Evolutionary conservation across 2,888 invertebrate species (phyloP).

Genomic region (Xanthorhoe spadicearia): DNA sequence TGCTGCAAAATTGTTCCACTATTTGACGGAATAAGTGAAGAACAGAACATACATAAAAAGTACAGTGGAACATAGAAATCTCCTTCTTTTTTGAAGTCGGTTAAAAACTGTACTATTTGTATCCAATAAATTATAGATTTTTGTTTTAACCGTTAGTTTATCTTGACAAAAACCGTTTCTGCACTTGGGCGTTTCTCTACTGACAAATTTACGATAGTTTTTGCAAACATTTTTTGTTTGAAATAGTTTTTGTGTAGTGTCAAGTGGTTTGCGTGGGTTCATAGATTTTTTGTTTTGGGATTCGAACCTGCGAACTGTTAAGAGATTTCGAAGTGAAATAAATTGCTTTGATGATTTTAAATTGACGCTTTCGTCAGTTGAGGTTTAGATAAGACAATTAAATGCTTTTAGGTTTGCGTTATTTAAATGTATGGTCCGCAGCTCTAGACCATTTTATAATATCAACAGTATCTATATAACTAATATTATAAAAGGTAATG

Average conservation of each 20-base stretch:
- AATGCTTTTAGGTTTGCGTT: too few species aligned
- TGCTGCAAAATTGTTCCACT: too few species aligned
- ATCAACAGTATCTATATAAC: too few species aligned
- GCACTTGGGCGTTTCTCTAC: conserved; percentile 49
- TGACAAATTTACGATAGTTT: conserved; percentile 73
- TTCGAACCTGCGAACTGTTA: conserved; percentile 54
- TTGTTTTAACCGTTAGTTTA: conserved; percentile 14
- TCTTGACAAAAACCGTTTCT: conserved; percentile 50
- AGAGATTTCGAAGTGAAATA: conserved; percentile 37
- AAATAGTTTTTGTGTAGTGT: conserved; percentile 53
- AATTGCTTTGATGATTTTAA: conserved; percentile 32
- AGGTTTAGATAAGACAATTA: too few species aligned
- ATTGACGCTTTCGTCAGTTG: background rate
- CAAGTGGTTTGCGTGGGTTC: conserved; percentile 51
- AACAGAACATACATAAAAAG: too few species aligned
- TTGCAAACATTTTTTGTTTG: conserved; percentile 48
- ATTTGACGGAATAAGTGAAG: too few species aligned
- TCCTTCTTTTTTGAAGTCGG: too few species aligned
- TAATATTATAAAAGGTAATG: too few species aligned
- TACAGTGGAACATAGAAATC: too few species aligned
- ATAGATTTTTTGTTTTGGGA: conserved; percentile 38
- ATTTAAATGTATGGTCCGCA: too few species aligned
- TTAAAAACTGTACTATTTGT: background rate
- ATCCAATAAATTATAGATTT: background rate
- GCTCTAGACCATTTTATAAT: too few species aligned